Evolutionary conservation across 2,113 vertebrate genomes (phyloP).

Genomic region (Miniopterus natalensis): DNA sequence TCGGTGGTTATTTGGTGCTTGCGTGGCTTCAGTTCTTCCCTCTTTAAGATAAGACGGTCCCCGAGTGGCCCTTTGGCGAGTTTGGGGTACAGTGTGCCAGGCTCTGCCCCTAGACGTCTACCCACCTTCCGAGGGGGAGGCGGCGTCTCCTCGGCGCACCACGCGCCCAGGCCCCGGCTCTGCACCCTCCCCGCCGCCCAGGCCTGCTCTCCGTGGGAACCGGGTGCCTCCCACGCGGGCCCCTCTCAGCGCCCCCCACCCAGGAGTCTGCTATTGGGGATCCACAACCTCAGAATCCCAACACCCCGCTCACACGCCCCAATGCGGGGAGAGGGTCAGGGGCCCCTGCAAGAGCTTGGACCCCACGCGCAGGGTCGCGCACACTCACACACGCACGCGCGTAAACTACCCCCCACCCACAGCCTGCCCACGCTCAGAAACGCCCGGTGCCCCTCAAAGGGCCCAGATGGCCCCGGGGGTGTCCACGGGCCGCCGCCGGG

Average conservation of each 20-base stretch:
- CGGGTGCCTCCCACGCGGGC: rapidly evolving
- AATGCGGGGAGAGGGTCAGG: neutral
- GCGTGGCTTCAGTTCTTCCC: neutral
- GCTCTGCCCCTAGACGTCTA: slow-evolving; percentile 79
- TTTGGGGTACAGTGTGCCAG: slow-evolving; percentile 76
- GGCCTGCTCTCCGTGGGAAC: neutral
- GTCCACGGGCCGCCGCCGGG: rapidly evolving
- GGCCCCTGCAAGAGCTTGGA: rapidly evolving
- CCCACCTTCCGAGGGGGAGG: slow-evolving; percentile 66
- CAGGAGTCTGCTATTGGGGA: neutral
- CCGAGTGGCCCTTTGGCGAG: slow-evolving; percentile 80
- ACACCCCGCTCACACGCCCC: neutral
- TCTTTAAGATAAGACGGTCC: slow-evolving; percentile 82
- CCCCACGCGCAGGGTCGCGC: rapidly evolving
- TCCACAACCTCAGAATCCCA: neutral
- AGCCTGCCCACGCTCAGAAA: rapidly evolving
- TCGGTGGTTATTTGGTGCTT: slow-evolving; percentile 11
- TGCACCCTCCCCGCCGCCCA: neutral
- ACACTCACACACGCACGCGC: no score
- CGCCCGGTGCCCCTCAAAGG: rapidly evolving
- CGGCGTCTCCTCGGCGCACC: rapidly evolving
- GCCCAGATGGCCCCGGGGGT: rapidly evolving
- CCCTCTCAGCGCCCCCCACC: neutral
- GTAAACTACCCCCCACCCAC: rapidly evolving
- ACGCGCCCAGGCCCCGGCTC: neutral